Evolutionary conservation across 2,113 vertebrate genomes (phyloP).

Genomic region (Grus americana): DNA sequence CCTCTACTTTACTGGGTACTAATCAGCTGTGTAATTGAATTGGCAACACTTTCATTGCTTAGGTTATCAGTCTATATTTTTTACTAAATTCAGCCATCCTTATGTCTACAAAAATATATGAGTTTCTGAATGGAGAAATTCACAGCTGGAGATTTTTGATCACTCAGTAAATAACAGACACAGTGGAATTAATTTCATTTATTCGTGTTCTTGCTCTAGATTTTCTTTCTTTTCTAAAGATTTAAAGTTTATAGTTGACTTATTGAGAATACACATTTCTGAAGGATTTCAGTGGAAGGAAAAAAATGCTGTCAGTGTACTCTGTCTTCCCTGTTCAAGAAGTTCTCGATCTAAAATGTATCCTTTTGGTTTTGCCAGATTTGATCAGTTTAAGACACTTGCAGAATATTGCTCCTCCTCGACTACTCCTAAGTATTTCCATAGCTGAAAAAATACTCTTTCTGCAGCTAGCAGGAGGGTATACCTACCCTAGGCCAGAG

Average conservation of each 20-base stretch:
- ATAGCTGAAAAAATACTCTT: background rate
- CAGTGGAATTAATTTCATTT: background rate
- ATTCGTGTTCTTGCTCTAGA: background rate
- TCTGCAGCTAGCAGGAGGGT: background rate
- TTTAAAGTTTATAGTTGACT: background rate
- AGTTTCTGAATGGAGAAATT: background rate
- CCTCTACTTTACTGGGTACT: constrained; percentile 13
- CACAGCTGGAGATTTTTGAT: background rate
- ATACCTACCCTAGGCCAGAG: background rate
- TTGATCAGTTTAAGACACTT: background rate
- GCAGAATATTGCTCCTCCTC: background rate
- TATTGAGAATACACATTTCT: background rate
- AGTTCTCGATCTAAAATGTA: background rate
- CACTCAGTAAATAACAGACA: background rate
- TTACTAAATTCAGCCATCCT: background rate
- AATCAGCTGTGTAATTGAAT: constrained; percentile 11
- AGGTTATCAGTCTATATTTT: background rate
- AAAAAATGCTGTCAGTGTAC: background rate
- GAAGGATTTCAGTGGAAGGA: background rate
- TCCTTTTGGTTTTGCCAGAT: background rate
- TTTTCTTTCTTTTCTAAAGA: background rate
- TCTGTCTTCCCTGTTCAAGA: background rate
- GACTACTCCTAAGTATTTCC: background rate
- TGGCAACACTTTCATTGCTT: background rate
- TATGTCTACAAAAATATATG: background rate